Evolutionary conservation across 2,888 invertebrate genomes (phyloP), one percentile per base, ranked within the genome.

Genomic region (Brachypalpus laphriformis): DNA sequence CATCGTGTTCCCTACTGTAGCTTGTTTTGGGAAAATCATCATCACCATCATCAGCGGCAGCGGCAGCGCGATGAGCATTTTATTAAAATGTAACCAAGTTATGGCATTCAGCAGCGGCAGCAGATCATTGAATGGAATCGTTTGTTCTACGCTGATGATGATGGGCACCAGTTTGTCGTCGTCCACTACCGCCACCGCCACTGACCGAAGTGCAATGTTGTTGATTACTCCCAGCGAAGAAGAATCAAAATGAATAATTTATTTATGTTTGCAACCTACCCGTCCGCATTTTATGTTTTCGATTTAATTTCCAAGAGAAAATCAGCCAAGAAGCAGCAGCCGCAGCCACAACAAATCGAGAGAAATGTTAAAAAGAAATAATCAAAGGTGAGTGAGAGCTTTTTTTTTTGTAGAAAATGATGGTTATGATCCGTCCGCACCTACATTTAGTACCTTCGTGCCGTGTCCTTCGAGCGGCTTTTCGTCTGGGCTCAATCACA

Each of bases 361-460:
- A 75, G 80, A 75, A 85, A 85, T 85, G 85, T 85, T 81, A 85
- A 85, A 80, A 85, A 85, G 75, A 85, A 85, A 85, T 81, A 75
- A 75, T 81, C 70, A 51, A 45, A 85, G 85, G 85, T 85, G 71
- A 85, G 83, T 78, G 14, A 40, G 45, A 63, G 42, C 51, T 68
- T 42, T 20, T 20, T 47, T 57, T 28, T 20, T 2, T 18, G 3
- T 16, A 34, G 22, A 40, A 2, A 59, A 56, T 25, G 51, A 37
- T 25, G 11, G 31, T 56, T 25, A 25, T 25, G n/a, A n/a, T n/a
- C n/a, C n/a, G n/a, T 47, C 45, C 54, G 47, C 57, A 74, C n/a
- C 34, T 61, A n/a, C 51, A 28, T 47, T 9, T 9, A 28, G 22
- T 28, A 8, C 20, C 22, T 47, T 8, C 18, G 28, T 47, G 2